phyloP scores from a whole-genome alignment of 2,797 vertebrate genomes.

The Bufotes viridis region DNA sequence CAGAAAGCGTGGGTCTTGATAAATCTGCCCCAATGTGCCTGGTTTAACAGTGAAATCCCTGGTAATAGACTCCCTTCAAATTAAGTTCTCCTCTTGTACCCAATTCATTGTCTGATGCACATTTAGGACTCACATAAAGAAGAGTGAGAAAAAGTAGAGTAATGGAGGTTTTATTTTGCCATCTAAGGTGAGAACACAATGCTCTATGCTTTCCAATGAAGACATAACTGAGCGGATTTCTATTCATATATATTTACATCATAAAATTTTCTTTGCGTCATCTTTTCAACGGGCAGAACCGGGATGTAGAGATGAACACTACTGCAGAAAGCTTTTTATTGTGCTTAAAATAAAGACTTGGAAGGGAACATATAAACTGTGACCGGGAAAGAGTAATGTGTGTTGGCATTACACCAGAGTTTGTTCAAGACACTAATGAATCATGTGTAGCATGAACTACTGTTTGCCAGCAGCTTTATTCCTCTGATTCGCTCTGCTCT shows the following conservation, averaged over 20 bases:
- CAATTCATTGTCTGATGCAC: neutral
- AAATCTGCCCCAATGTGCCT: too few species aligned
- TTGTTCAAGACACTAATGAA: conserved; percentile 38
- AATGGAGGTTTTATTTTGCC: neutral
- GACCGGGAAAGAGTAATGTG: conserved; percentile 28
- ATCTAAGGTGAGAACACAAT: neutral
- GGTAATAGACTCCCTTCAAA: too few species aligned
- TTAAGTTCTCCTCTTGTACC: neutral
- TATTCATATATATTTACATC: conserved; percentile 2
- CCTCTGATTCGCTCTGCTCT: conserved; percentile 30
- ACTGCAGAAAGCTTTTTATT: neutral
- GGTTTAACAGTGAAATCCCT: too few species aligned
- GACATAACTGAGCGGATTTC: neutral
- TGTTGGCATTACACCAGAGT: conserved; percentile 32
- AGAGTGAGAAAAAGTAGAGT: neutral
- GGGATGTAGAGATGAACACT: neutral
- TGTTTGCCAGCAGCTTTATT: conserved; percentile 51
- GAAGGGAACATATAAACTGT: conserved; percentile 35
- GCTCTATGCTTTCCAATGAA: neutral
- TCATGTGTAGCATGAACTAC: conserved; percentile 48
- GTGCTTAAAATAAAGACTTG: conserved; percentile 31
- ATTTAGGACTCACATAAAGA: neutral
- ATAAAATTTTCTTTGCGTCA: conserved; percentile 2
- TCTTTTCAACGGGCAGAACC: neutral
- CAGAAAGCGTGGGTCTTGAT: too few species aligned